A percentile compares a stretch with the other conserved stretches of the same genome.
Evolutionary conservation across 53 echinoderm and acorn worm species (phyloP).

Genomic region (Zoroaster sp.): DNA sequence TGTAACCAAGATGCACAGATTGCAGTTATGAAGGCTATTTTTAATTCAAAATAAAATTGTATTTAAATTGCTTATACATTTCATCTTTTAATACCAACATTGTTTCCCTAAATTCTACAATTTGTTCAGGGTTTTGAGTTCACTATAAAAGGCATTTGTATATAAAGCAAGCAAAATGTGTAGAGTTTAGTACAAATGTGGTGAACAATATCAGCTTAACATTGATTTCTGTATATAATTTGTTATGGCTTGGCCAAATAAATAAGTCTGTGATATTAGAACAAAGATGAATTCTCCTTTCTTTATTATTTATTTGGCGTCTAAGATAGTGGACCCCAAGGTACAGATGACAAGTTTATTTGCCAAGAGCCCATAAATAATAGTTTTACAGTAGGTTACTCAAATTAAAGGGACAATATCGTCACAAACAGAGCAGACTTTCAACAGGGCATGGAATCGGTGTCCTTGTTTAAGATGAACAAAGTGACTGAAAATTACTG

Average conservation of each 20-base stretch:
- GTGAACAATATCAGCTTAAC: neutral
- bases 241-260: slow-evolving; percentile 53
- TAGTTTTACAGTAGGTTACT: too few relatives aligned
- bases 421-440: too few relatives aligned
- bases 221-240: slow-evolving; percentile 56
- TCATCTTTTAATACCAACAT: slow-evolving; percentile 4
- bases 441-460: too few relatives aligned
- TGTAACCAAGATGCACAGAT: neutral
- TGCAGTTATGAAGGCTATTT: neutral
- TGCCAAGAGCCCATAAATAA: too few relatives aligned
- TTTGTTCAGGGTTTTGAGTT: slow-evolving; percentile 44
- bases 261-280: slow-evolving; percentile 3
- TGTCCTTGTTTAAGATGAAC: too few relatives aligned
- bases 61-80: slow-evolving; percentile 9
- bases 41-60: neutral
- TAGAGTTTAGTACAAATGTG: neutral
- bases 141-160: slow-evolving; percentile 39
- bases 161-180: slow-evolving; percentile 48
- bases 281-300: too few relatives aligned
- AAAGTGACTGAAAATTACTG: too few relatives aligned
- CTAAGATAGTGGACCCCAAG: too few relatives aligned
- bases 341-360: too few relatives aligned
- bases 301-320: too few relatives aligned
- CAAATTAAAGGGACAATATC: too few relatives aligned
- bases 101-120: slow-evolving; percentile 25